These are phyloP conservation scores for Ptyas mucosa DNA, from an alignment of 2,113 vertebrate genomes.

Conservation along the genomic window DNA sequence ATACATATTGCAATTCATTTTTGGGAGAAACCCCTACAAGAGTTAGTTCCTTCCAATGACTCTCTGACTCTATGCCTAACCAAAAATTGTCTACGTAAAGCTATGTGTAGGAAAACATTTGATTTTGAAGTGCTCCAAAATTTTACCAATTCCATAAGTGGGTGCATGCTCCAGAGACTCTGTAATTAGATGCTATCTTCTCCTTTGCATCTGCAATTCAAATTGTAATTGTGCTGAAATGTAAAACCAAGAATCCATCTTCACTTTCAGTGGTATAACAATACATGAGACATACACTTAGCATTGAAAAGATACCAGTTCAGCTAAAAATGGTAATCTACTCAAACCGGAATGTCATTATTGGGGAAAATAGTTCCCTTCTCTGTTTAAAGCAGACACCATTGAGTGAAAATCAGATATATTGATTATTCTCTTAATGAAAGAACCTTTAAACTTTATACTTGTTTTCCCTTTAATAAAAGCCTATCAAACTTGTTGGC, in stretches of 20 bases:
- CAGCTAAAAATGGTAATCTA: background rate
- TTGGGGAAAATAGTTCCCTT: background rate
- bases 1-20: too few species aligned
- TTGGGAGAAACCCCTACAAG: too few species aligned
- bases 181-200: background rate
- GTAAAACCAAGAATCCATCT: background rate
- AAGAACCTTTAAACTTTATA: background rate
- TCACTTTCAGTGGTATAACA: background rate
- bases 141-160: background rate
- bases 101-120: background rate
- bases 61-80: too few species aligned
- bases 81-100: too few species aligned
- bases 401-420: background rate
- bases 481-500: background rate
- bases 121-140: background rate
- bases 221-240: background rate
- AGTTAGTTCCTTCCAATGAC: too few species aligned
- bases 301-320: background rate
- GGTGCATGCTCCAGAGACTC: background rate
- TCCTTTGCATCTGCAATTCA: background rate
- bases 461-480: background rate
- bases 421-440: background rate
- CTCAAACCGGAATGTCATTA: background rate
- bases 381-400: background rate
- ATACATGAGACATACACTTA: background rate